Evolutionary conservation across 2,113 vertebrate species (phyloP).

Genomic region (Eupsittula cactorum): DNA sequence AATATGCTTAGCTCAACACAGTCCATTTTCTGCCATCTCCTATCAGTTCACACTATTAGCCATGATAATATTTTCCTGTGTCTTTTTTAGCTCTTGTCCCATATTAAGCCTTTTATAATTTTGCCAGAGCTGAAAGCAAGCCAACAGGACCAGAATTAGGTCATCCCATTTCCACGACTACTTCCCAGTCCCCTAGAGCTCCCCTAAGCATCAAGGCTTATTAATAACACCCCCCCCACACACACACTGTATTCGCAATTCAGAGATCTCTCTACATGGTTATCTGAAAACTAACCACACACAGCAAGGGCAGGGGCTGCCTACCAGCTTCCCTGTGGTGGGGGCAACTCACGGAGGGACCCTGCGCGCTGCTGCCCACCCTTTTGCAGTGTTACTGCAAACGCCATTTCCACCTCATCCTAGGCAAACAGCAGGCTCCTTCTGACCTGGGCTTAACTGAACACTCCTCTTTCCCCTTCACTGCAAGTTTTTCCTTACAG

Average conservation of each 20-base stretch:
- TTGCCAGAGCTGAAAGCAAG: not conserved
- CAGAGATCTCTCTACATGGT: not conserved
- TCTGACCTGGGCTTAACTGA: not conserved
- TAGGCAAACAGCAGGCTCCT: not conserved
- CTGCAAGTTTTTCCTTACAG: not conserved
- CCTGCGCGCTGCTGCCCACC: not conserved
- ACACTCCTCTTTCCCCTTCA: not conserved
- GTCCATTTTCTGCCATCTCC: not conserved
- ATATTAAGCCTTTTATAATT: not conserved
- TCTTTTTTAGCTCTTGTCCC: not conserved
- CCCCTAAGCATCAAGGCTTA: not conserved
- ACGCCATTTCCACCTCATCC: not conserved
- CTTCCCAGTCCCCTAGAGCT: not conserved
- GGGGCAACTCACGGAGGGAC: not conserved
- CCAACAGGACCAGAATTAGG: not conserved
- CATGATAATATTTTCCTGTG: not conserved
- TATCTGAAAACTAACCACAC: not conserved
- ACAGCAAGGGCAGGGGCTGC: not conserved
- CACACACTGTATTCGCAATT: not conserved
- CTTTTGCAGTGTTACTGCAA: not conserved
- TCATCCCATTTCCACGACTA: not conserved
- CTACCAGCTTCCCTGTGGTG: rapidly evolving
- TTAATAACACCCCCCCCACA: not conserved
- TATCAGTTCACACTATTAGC: not conserved
- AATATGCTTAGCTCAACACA: not conserved